Conservation (phyloP, 2,113 vertebrate species). For the Mustela lutreola region DNA sequence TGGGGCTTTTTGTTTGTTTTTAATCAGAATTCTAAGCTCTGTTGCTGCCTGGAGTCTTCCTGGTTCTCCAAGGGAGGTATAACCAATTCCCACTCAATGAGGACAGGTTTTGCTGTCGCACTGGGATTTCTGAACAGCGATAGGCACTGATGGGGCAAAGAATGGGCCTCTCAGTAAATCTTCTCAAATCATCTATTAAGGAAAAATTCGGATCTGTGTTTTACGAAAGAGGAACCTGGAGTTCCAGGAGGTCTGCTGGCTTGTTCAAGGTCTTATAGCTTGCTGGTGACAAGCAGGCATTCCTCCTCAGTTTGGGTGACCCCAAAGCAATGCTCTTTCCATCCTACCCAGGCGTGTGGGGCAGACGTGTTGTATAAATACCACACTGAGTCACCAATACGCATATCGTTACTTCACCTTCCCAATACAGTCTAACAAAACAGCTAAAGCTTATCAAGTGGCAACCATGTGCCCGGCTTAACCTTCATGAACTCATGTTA, state of each 20-base stretch:
- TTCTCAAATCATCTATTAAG: not conserved
- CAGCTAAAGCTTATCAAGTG: not conserved
- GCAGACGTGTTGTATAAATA: fast-evolving
- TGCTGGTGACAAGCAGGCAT: no score
- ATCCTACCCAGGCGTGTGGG: fast-evolving
- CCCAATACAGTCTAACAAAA: not conserved
- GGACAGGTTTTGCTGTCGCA: not conserved
- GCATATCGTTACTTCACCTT: fast-evolving
- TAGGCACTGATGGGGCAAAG: not conserved
- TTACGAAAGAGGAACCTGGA: not conserved
- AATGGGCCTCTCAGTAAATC: no score
- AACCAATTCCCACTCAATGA: not conserved
- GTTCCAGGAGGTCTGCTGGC: not conserved
- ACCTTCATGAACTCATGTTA: not conserved
- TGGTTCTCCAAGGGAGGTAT: not conserved
- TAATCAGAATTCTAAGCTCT: not conserved
- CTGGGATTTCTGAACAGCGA: not conserved
- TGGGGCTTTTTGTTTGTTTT: not conserved
- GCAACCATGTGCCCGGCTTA: not conserved
- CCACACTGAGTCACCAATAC: fast-evolving
- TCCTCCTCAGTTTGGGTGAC: not conserved
- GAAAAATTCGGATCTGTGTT: not conserved
- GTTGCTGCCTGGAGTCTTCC: not conserved
- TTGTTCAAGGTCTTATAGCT: not conserved
- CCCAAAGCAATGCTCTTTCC: not conserved